Evolutionary conservation across 30 jellyfish, hydroid and myxozoan species (phyloP).

Genomic region (Hydractinia symbiolongicarpus): DNA sequence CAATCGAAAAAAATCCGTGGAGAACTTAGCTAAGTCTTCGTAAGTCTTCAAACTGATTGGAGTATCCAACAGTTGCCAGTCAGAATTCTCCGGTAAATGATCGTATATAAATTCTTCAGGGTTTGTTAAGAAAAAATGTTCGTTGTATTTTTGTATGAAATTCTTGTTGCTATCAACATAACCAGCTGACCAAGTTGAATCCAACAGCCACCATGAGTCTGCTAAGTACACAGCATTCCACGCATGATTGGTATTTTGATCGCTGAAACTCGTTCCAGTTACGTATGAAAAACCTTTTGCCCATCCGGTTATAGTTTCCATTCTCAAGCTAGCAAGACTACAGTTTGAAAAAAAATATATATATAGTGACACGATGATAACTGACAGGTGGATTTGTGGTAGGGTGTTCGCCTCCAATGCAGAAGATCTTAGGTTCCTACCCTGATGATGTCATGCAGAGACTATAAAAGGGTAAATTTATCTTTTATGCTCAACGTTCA

Average conservation of each 20-base stretch:
- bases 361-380: too few relatives aligned
- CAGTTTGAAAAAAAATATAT: background rate
- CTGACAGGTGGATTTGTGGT: too few relatives aligned
- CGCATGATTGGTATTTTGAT: constrained; percentile 48
- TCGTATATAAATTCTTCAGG: constrained; percentile 70
- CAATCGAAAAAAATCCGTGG: constrained; percentile 42
- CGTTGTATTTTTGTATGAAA: constrained; percentile 54
- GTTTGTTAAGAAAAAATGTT: constrained; percentile 69
- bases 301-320: constrained; percentile 37
- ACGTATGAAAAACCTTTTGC: constrained; percentile 56
- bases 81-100: constrained; percentile 55
- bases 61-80: constrained; percentile 56
- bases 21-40: constrained; percentile 51
- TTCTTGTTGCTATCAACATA: constrained; percentile 49
- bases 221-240: constrained; percentile 65
- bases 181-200: constrained; percentile 85
- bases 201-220: constrained; percentile 78
- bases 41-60: constrained; percentile 30
- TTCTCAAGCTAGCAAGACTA: constrained; percentile 32
- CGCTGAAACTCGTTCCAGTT: constrained; percentile 43
- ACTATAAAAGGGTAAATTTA: too few relatives aligned
- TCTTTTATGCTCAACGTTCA: too few relatives aligned
- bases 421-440: too few relatives aligned
- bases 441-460: too few relatives aligned
- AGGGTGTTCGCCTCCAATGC: too few relatives aligned